Percentiles rank a stretch among this genome's conserved stretches.
Evolutionary conservation across 2,888 invertebrate genomes (phyloP).

Genomic region (Melieria crassipennis): DNA sequence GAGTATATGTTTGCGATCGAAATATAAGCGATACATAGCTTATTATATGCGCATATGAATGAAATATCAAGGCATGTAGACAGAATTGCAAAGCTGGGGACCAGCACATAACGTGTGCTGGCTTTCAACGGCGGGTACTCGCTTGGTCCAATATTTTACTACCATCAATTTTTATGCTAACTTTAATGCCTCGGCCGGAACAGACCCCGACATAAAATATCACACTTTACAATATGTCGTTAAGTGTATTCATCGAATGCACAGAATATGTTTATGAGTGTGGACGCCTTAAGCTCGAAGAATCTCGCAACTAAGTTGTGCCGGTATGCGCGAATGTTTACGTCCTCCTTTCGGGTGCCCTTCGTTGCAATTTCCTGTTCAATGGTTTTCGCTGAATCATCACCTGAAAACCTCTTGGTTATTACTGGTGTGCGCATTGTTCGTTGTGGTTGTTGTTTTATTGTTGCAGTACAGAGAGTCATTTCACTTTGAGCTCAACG

Average conservation of each 20-base stretch:
- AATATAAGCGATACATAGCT: no score
- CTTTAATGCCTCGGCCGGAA: constrained; percentile 8
- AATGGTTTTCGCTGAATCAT: constrained; percentile 52
- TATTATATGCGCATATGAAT: no score
- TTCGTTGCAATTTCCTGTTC: constrained; percentile 47
- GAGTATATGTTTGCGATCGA: no score
- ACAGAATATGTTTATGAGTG: background rate
- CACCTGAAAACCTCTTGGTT: constrained; percentile 26
- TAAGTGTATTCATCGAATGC: constrained; percentile 36
- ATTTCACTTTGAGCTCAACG: no score
- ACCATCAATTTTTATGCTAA: constrained; percentile 14
- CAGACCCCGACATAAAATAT: constrained; percentile 39
- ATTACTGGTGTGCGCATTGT: background rate
- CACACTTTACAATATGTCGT: constrained; percentile 45
- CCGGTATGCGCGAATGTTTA: constrained; percentile 27
- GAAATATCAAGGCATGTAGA: no score
- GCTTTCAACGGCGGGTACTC: no score
- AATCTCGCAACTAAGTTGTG: background rate
- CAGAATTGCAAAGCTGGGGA: no score
- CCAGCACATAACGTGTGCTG: no score
- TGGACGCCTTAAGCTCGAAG: constrained; percentile 3
- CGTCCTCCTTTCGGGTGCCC: constrained; percentile 13
- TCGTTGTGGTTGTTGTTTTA: no score
- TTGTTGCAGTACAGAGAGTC: no score
- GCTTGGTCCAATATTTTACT: background rate